These are phyloP conservation scores for Catharus fuscescens DNA, from an alignment of 2,113 vertebrate genomes.

Conservation along the genomic window DNA sequence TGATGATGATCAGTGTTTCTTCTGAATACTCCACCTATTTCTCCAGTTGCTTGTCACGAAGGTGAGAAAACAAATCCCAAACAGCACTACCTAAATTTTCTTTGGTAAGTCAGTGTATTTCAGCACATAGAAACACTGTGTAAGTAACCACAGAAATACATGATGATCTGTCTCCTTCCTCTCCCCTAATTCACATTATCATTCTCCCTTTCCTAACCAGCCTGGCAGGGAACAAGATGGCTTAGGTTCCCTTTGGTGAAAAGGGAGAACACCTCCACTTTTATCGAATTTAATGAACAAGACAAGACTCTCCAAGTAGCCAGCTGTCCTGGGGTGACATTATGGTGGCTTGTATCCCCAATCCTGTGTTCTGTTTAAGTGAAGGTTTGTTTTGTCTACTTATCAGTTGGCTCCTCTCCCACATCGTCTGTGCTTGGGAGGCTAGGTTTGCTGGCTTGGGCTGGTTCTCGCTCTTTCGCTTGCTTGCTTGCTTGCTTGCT, in stretches of 20 bases:
- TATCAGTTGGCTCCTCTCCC: too few relatives aligned
- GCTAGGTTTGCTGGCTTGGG: too few relatives aligned
- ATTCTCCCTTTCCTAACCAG: background rate
- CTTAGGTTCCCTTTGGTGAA: background rate
- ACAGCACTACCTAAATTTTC: background rate
- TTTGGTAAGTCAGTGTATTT: background rate
- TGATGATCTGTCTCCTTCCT: background rate
- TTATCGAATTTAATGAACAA: background rate
- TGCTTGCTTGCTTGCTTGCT: too few relatives aligned
- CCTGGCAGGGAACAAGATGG: background rate
- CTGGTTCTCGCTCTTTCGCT: too few relatives aligned
- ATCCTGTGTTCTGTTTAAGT: too few relatives aligned
- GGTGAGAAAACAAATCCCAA: background rate
- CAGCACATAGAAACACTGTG: background rate
- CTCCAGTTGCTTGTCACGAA: background rate
- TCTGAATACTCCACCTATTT: conserved; percentile 4
- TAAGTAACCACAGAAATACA: background rate
- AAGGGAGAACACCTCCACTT: background rate
- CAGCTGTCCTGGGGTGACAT: too few relatives aligned
- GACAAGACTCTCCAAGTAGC: rapidly evolving
- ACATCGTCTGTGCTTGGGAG: too few relatives aligned
- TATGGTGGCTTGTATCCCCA: too few relatives aligned
- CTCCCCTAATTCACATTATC: background rate
- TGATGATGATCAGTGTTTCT: background rate
- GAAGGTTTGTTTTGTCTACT: too few relatives aligned